Conservation (phyloP, 2,797 vertebrate species). For the Mastacembelus armatus region DNA sequence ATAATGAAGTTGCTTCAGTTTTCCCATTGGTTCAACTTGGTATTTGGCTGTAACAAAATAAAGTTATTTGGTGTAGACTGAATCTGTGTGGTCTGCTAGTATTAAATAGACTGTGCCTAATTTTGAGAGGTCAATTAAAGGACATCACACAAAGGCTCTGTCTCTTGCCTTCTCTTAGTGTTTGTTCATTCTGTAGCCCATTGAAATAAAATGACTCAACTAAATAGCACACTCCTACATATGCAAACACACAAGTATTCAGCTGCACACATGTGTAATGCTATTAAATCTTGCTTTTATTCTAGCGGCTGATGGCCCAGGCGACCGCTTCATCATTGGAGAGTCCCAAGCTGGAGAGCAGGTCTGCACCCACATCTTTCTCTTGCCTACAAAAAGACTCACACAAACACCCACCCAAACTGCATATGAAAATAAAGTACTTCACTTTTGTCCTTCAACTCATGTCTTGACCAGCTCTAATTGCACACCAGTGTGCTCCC, state of each 20-base stretch:
- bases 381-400: constrained; percentile 10
- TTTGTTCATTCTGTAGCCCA: constrained; percentile 35
- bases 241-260: constrained; percentile 14
- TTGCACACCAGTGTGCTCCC: constrained; percentile 42
- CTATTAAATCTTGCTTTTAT: constrained; percentile 57
- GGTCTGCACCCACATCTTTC: constrained; percentile 74
- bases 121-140: constrained; percentile 26
- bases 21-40: too few species aligned
- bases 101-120: neutral
- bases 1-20: too few species aligned
- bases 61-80: too few species aligned
- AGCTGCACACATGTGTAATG: constrained; percentile 35
- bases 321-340: constrained; percentile 99
- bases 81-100: too few species aligned
- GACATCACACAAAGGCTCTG: constrained; percentile 7
- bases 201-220: constrained; percentile 52
- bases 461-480: constrained; percentile 39
- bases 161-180: constrained; percentile 7
- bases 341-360: constrained; percentile 99
- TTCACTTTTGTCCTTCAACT: constrained; percentile 42
- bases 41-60: too few species aligned
- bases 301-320: constrained; percentile 96
- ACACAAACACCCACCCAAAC: constrained; percentile 26
- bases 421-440: constrained; percentile 40
- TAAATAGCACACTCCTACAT: constrained; percentile 46